Conservation (phyloP, 2,797 vertebrate species). For the Knipowitschia caucasica region DNA sequence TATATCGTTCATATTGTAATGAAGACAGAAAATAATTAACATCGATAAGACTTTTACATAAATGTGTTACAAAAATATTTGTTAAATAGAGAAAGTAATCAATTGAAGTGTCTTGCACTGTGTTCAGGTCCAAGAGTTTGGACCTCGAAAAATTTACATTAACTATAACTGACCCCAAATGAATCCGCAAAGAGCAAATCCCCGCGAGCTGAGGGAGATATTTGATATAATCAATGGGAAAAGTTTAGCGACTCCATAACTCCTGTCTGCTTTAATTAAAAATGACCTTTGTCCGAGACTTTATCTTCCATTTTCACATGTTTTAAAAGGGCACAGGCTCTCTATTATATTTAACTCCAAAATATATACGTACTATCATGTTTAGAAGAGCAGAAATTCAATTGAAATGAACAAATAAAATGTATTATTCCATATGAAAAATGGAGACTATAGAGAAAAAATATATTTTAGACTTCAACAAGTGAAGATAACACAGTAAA, state of each 20-base stretch:
- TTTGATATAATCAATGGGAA: not conserved
- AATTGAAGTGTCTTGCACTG: too few species aligned
- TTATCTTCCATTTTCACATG: conserved; percentile 2
- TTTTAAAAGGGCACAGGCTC: not conserved
- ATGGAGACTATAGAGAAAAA: too few species aligned
- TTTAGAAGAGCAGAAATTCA: not conserved
- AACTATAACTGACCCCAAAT: not conserved
- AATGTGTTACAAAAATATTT: too few species aligned
- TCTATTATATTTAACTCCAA: conserved; percentile 1
- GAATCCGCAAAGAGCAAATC: not conserved
- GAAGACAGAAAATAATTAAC: too few species aligned
- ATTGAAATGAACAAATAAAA: not conserved
- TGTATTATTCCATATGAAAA: too few species aligned
- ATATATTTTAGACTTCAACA: too few species aligned
- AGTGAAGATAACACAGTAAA: too few species aligned
- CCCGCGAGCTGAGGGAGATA: not conserved
- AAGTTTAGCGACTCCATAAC: conserved; percentile 2
- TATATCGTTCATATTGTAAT: too few species aligned
- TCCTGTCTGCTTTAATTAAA: not conserved
- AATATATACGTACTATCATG: not conserved
- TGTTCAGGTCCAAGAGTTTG: not conserved
- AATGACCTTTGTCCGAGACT: not conserved
- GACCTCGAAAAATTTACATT: too few species aligned
- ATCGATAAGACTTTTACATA: too few species aligned
- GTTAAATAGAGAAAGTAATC: too few species aligned